Base-by-base conservation (phyloP, 2,797 vertebrate species). In the Platyrinchus mystaceus region DNA sequence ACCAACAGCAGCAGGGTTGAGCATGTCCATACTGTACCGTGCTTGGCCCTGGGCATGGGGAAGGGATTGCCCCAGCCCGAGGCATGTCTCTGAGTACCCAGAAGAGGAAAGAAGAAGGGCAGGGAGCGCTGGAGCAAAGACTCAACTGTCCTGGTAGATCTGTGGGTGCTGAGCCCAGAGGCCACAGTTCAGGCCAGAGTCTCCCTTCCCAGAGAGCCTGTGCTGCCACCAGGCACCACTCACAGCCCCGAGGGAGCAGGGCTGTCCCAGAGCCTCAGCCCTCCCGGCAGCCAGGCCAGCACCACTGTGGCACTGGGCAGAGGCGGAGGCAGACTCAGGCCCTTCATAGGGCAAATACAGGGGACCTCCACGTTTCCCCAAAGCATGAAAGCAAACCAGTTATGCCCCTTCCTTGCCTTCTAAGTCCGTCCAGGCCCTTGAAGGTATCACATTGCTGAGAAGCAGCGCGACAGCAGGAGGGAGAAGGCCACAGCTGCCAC, bases 121-220 rank as follows among this genome's bases (percentile, higher is more conserved):
- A 77, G 24, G 73, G 49, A 88, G 24, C 1, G 0, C 53, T 14
- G 8, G 19, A 87, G 44, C 30, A 74, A 55, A 2, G 66, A 66
- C 8, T 36, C 64, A 30, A 43, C 23, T 50, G 84, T 32, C 37
- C 32, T 7, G 15, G 46, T 32, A 9, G 14, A 44, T 2, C 32
- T 13, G 39, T 0, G 3, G 30, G 70, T 7, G 4, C 22, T 1
- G 6, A 74, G 47, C 18, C 37, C 68, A 32, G 22, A 50, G 53
- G n/a, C 46, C 47, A 7, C 3, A 4, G 53, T 27, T 49, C 46
- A 47, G 77, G 56, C 77, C 71, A 43, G 44, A 80, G 64, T 23
- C 34, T 37, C 11, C 43, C 3, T 13, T 13, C 30, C 12, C 1
- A 0, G 24, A 68, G 23, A 55, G 58, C 8, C n/a, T 2, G 0